These are phyloP conservation scores for Valencia hispanica DNA, from an alignment of 2,797 vertebrate genomes.

Conservation along the genomic window DNA sequence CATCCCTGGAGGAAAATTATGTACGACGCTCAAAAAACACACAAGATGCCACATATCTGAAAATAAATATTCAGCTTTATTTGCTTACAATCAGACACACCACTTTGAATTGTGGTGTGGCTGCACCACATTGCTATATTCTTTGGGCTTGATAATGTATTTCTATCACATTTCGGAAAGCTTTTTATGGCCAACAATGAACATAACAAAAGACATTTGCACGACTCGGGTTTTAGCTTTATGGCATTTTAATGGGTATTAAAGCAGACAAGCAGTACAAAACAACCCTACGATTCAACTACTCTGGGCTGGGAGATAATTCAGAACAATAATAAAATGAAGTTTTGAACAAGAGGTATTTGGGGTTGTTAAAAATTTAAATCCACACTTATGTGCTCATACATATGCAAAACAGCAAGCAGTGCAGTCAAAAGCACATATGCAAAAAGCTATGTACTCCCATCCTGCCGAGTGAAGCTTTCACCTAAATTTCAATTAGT, in stretches of 20 bases:
- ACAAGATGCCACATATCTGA: conserved; percentile 1
- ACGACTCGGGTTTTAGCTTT: conserved; percentile 32
- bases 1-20: conserved; percentile 28
- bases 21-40: conserved; percentile 12
- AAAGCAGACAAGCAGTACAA: conserved; percentile 35
- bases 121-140: conserved; percentile 6
- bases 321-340: conserved; percentile 2
- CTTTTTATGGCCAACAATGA: conserved; percentile 25
- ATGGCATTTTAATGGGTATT: conserved; percentile 37
- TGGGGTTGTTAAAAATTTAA: conserved; percentile 20
- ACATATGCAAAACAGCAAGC: conserved; percentile 19
- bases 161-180: conserved; percentile 24
- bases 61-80: conserved; percentile 2
- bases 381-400: neutral
- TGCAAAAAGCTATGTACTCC: conserved; percentile 14
- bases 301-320: conserved; percentile 15
- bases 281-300: conserved; percentile 23
- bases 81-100: conserved; percentile 4
- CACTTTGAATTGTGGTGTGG: conserved; percentile 8
- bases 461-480: conserved; percentile 17
- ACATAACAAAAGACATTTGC: conserved; percentile 17
- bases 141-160: conserved; percentile 13
- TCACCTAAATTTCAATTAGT: conserved; percentile 42
- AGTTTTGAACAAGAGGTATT: conserved; percentile 16
- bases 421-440: neutral